Percentiles rank a stretch among this genome's conserved stretches.
These are phyloP conservation scores for Cataglyphis hispanica DNA, from an alignment of 1,140 invertebrate genomes.

Conservation along the genomic window DNA sequence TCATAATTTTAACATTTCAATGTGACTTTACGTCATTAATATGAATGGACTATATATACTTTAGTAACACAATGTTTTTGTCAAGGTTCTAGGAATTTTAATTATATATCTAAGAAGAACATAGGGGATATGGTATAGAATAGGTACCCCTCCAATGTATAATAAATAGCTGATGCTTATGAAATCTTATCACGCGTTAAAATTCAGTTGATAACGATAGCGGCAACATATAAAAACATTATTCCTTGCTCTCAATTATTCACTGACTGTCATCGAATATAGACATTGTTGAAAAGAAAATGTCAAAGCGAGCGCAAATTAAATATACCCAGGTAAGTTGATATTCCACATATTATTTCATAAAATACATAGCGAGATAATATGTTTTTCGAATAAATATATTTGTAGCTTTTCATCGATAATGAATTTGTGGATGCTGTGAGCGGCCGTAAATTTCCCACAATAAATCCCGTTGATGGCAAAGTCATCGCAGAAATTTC, in stretches of 20 bases:
- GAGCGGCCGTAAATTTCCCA: constrained; percentile 90
- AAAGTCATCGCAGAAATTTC: constrained; percentile 92
- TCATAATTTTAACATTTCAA: neutral
- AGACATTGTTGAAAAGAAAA: constrained; percentile 20
- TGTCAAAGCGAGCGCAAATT: constrained; percentile 42
- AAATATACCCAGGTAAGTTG: constrained; percentile 69
- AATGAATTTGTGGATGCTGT: constrained; percentile 95
- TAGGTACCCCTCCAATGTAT: neutral
- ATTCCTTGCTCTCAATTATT: neutral
- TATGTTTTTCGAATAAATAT: neutral
- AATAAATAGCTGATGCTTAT: neutral
- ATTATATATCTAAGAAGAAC: neutral
- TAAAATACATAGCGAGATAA: neutral
- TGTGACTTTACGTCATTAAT: neutral
- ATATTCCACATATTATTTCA: constrained; percentile 6
- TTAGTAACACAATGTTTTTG: neutral
- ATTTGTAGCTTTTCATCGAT: constrained; percentile 95
- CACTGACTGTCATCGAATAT: neutral
- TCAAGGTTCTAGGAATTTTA: neutral
- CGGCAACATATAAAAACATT: neutral
- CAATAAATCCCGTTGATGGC: constrained; percentile 93
- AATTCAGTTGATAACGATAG: neutral
- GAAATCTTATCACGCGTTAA: neutral
- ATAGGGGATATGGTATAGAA: neutral
- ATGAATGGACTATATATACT: neutral